These are phyloP conservation scores for Netelia melanura DNA, from an alignment of 2,888 invertebrate species.

Conservation along the genomic window DNA sequence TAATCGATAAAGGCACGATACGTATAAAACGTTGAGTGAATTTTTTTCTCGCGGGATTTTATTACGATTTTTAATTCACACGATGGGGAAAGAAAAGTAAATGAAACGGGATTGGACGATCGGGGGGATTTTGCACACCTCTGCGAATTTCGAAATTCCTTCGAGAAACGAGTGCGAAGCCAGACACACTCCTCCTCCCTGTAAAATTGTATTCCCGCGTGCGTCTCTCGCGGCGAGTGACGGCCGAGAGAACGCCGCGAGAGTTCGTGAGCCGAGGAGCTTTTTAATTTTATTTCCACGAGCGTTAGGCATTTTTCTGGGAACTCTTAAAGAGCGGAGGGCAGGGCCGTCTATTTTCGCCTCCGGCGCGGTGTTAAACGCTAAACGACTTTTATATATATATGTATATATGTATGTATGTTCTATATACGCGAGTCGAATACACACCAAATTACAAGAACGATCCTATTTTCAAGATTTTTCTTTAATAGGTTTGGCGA, in stretches of 20 bases:
- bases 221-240: constrained; percentile 40
- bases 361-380: constrained; percentile 71
- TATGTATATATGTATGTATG: constrained; percentile 22
- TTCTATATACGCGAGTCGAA: constrained; percentile 20
- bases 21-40: background rate
- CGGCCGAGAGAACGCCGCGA: constrained; percentile 46
- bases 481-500: too few species aligned
- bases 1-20: background rate
- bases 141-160: constrained; percentile 38
- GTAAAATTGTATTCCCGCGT: constrained; percentile 7
- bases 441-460: constrained; percentile 14
- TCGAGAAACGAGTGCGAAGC: background rate
- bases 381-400: constrained; percentile 71
- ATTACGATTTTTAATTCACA: constrained; percentile 15
- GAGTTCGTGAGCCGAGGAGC: constrained; percentile 30
- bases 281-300: constrained; percentile 73
- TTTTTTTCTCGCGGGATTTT: background rate
- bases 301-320: constrained; percentile 78
- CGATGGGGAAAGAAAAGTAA: constrained; percentile 4
- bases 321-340: constrained; percentile 74
- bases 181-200: background rate
- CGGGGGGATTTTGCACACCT: constrained; percentile 20
- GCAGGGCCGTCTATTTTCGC: constrained; percentile 70
- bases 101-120: constrained; percentile 28
- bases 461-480: background rate